These are phyloP conservation scores for Drosophila serrata DNA, from an alignment of 1,140 invertebrate genomes.

Conservation along the genomic window DNA sequence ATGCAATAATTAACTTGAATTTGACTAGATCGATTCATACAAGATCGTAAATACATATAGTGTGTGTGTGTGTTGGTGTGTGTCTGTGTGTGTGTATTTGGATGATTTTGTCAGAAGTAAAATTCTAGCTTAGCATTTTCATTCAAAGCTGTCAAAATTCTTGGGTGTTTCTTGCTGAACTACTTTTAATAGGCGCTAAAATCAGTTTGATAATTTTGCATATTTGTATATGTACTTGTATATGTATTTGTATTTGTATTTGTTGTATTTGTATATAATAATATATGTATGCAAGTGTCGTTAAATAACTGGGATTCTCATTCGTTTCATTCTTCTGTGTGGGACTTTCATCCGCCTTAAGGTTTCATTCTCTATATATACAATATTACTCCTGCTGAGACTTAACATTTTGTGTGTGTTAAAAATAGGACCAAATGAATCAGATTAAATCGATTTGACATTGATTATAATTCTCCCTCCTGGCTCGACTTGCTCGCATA, in stretches of 20 bases:
- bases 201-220: conserved; percentile 75
- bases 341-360: conserved; percentile 82
- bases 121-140: conserved; percentile 77
- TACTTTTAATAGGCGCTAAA: conserved; percentile 72
- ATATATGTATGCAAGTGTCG: conserved; percentile 55
- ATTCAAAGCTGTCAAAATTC: conserved; percentile 58
- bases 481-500: conserved; percentile 5
- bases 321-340: conserved; percentile 59
- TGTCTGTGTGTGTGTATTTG: conserved; percentile 23
- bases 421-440: conserved; percentile 27
- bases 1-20: conserved; percentile 84
- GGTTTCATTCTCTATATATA: conserved; percentile 58
- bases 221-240: conserved; percentile 62
- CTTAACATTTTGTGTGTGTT: conserved; percentile 42
- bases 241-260: conserved; percentile 49
- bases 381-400: conserved; percentile 44
- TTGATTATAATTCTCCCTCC: conserved; percentile 19
- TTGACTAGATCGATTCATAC: conserved; percentile 81
- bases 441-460: conserved; percentile 20
- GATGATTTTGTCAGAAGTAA: conserved; percentile 62
- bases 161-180: conserved; percentile 52
- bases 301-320: conserved; percentile 62
- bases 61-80: conserved; percentile 35
- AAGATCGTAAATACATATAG: conserved; percentile 79
- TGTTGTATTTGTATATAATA: conserved; percentile 51